Percentiles rank a stretch among this genome's conserved stretches.
Evolutionary conservation across 2,888 invertebrate species (phyloP).

Genomic region (Uropetala carovei): DNA sequence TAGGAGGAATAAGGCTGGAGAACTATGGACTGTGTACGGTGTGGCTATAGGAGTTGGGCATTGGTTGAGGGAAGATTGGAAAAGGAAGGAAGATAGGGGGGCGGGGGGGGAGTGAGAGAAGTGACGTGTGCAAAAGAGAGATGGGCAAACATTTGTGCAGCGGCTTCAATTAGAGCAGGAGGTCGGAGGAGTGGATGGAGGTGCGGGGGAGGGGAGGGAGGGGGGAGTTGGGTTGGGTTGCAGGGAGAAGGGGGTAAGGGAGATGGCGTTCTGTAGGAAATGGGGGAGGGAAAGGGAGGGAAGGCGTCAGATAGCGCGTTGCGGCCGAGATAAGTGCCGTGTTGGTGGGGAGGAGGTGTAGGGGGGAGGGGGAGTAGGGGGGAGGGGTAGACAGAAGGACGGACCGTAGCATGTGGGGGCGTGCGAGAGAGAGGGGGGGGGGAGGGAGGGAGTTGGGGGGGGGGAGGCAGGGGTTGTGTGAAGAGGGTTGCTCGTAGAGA

Average conservation of each 20-base stretch:
- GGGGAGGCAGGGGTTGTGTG: not conserved
- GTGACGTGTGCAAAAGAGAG: conserved; percentile 39
- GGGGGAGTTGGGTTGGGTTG: not conserved
- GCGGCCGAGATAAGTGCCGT: conserved; percentile 43
- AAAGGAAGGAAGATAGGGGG: not conserved
- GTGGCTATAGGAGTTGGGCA: conserved; percentile 48
- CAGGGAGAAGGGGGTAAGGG: not conserved
- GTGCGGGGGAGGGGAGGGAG: not conserved
- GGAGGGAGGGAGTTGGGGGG: not conserved
- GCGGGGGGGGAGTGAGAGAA: not conserved
- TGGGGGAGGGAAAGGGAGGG: not conserved
- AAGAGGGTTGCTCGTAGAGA: no score
- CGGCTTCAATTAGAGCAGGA: conserved; percentile 58
- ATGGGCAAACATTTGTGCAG: conserved; percentile 62
- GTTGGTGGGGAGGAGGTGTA: not conserved
- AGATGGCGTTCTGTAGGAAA: not conserved
- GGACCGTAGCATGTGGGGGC: not conserved
- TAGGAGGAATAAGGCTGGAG: not conserved
- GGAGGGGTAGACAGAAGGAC: not conserved
- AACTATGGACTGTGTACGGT: not conserved
- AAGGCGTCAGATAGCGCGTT: conserved; percentile 31
- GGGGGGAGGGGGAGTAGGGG: not conserved
- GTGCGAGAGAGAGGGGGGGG: not conserved
- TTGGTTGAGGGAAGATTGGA: conserved; percentile 48
- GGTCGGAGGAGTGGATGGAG: not conserved